A percentile compares a stretch with the other conserved stretches of the same genome.
These are phyloP conservation scores for Eulemur mongoz DNA, from an alignment of 2,797 vertebrate species.

Conservation along the genomic window DNA sequence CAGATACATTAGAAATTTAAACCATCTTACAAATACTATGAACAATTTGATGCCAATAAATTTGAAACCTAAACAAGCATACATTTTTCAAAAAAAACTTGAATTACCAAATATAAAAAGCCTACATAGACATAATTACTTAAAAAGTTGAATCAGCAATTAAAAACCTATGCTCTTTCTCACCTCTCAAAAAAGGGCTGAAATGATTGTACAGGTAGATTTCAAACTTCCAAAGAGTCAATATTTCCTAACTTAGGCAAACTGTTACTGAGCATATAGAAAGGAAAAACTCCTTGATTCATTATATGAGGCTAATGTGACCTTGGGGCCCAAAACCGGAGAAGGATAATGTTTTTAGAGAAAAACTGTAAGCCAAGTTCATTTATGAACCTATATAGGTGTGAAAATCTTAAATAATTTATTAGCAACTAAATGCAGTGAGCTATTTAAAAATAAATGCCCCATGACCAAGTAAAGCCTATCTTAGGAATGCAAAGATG, in stretches of 20 bases:
- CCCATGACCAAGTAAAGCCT: not conserved
- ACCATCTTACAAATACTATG: not conserved
- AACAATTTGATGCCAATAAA: not conserved
- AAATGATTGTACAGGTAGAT: not conserved
- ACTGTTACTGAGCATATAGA: not conserved
- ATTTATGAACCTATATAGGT: not conserved
- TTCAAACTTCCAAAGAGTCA: not conserved
- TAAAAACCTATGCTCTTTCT: not conserved
- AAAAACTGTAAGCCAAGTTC: not conserved
- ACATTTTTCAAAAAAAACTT: not conserved
- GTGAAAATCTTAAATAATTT: slow-evolving; percentile 18
- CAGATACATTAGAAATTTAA: not conserved
- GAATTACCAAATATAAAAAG: not conserved
- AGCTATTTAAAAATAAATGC: slow-evolving; percentile 48
- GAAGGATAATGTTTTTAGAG: not conserved
- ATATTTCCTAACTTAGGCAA: not conserved
- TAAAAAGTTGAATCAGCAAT: not conserved
- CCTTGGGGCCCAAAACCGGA: not conserved
- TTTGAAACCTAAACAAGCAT: not conserved
- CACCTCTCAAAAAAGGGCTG: not conserved
- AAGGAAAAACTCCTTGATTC: not conserved
- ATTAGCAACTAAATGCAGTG: not conserved
- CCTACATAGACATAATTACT: not conserved
- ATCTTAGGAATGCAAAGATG: slow-evolving; percentile 9
- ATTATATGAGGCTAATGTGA: not conserved